Evolutionary conservation across 1,140 invertebrate species (phyloP).

Genomic region (Ips typographus): DNA sequence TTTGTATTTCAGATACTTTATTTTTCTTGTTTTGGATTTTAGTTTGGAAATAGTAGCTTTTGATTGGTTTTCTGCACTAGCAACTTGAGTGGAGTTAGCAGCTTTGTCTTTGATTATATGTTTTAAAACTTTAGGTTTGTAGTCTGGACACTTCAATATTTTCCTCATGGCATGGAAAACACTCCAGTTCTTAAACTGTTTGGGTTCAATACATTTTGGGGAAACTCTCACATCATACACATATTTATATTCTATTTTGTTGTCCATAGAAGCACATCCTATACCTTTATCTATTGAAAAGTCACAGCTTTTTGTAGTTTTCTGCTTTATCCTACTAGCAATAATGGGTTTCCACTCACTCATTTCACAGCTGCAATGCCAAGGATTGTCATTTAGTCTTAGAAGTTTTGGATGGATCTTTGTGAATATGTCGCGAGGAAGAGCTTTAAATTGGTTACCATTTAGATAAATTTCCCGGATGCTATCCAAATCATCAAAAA

Average conservation of each 20-base stretch:
- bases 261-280: slow-evolving; percentile 43
- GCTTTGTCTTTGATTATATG: slow-evolving; percentile 6
- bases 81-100: slow-evolving; percentile 3
- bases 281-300: slow-evolving; percentile 51
- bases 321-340: slow-evolving; percentile 56
- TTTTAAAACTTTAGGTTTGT: slow-evolving; percentile 49
- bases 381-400: slow-evolving; percentile 65
- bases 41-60: not conserved
- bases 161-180: slow-evolving; percentile 60
- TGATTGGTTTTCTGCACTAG: slow-evolving; percentile 16
- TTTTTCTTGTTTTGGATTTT: slow-evolving; percentile 32
- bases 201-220: slow-evolving; percentile 63
- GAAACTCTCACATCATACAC: slow-evolving; percentile 60
- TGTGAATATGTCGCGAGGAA: slow-evolving; percentile 62
- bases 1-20: slow-evolving; percentile 35
- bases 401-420: slow-evolving; percentile 58
- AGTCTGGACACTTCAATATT: slow-evolving; percentile 48
- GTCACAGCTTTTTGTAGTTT: slow-evolving; percentile 51
- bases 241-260: slow-evolving; percentile 51
- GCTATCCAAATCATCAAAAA: slow-evolving; percentile 63
- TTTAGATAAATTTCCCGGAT: slow-evolving; percentile 64
- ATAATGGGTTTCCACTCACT: slow-evolving; percentile 60
- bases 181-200: slow-evolving; percentile 60
- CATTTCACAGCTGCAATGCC: slow-evolving; percentile 71
- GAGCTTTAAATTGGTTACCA: slow-evolving; percentile 59